These are phyloP conservation scores for Garrulus glandarius DNA, from an alignment of 2,797 vertebrate species.

Conservation along the genomic window DNA sequence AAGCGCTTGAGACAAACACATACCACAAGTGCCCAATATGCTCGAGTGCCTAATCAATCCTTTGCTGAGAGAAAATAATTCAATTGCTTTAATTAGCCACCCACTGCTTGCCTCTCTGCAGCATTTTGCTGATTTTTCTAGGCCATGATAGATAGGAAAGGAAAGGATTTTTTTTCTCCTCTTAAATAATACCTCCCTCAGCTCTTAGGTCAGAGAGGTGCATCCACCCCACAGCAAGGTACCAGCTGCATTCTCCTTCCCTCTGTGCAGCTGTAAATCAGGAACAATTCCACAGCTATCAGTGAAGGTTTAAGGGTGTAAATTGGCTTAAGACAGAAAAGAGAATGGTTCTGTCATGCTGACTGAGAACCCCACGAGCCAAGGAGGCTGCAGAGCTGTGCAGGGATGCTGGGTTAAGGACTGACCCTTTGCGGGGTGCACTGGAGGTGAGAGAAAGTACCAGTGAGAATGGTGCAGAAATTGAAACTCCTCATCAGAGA, in stretches of 20 bases:
- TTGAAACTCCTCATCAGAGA: not conserved
- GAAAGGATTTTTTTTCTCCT: not conserved
- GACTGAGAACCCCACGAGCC: fast-evolving
- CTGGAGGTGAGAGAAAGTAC: fast-evolving
- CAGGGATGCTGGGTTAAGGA: not conserved
- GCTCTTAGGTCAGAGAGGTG: not conserved
- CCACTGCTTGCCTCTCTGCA: slow-evolving; percentile 49
- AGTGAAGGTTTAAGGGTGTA: not conserved
- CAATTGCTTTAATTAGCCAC: slow-evolving; percentile 72
- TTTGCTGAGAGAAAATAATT: slow-evolving; percentile 70
- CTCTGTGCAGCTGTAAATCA: not conserved
- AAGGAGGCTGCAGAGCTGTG: not conserved
- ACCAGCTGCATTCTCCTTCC: not conserved
- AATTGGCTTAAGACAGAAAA: not conserved
- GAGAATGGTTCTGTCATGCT: not conserved
- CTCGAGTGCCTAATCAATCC: slow-evolving; percentile 63
- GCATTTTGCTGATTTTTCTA: slow-evolving; percentile 29
- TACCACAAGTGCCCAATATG: slow-evolving; percentile 45
- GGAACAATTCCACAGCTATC: not conserved
- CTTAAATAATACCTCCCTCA: not conserved
- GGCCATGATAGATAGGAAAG: not conserved
- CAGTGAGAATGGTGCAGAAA: not conserved
- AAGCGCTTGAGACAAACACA: slow-evolving; percentile 49
- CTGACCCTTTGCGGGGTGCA: fast-evolving
- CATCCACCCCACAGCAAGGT: not conserved